Percentiles rank a stretch among this genome's conserved stretches.
Evolutionary conservation across 1,140 invertebrate genomes (phyloP).

Genomic region (Papilio polyxenes): DNA sequence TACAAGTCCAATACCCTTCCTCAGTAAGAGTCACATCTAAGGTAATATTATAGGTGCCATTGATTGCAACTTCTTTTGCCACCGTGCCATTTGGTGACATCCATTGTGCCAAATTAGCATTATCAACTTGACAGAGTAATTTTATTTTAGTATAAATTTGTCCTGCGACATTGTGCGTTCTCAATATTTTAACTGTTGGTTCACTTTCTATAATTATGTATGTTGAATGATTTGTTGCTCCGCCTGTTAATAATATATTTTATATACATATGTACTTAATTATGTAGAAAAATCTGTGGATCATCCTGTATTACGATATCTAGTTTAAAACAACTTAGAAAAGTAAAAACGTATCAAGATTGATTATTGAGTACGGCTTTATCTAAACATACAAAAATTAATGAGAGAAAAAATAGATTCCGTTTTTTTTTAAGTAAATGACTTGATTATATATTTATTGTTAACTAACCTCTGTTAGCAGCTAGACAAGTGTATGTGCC

Average conservation of each 20-base stretch:
- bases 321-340: too few relatives aligned
- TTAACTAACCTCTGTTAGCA: slow-evolving; percentile 62
- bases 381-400: not conserved
- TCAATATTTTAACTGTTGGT: slow-evolving; percentile 63
- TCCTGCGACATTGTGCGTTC: slow-evolving; percentile 57
- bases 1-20: slow-evolving; percentile 65
- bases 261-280: not conserved
- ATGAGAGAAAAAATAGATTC: not conserved
- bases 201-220: slow-evolving; percentile 52
- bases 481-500: slow-evolving; percentile 67
- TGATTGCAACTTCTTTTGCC: slow-evolving; percentile 44
- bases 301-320: too few relatives aligned
- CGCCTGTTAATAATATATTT: slow-evolving; percentile 51
- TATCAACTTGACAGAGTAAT: slow-evolving; percentile 60
- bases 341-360: too few relatives aligned
- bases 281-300: too few relatives aligned
- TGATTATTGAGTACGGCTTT: not conserved
- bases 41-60: slow-evolving; percentile 49
- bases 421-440: not conserved
- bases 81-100: slow-evolving; percentile 46
- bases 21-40: slow-evolving; percentile 58
- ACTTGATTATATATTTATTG: not conserved
- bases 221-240: slow-evolving; percentile 54
- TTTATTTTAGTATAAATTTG: slow-evolving; percentile 51
- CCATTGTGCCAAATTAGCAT: slow-evolving; percentile 56